phyloP scores from a whole-genome alignment of 2,113 vertebrate genomes.

The Bubalus kerabau region DNA sequence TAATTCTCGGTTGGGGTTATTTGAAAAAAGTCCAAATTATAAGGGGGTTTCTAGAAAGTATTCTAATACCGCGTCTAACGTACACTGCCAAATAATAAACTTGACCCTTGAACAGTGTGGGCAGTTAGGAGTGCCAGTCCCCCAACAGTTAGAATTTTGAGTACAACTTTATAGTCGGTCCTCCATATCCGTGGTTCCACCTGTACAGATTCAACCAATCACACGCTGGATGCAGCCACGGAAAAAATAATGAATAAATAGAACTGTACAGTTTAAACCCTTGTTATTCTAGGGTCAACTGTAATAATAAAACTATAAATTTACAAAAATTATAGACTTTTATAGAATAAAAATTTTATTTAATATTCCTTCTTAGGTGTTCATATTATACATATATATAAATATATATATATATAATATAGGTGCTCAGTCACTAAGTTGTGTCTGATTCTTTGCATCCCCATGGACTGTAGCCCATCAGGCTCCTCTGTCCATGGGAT shows the following conservation, averaged over 20 bases:
- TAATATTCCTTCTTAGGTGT: constrained; percentile 6
- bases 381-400: neutral
- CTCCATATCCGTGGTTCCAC: neutral
- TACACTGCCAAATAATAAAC: neutral
- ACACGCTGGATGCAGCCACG: neutral
- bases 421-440: neutral
- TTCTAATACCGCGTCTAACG: neutral
- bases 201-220: neutral
- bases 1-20: constrained; percentile 16
- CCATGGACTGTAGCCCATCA: neutral
- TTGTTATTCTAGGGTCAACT: neutral
- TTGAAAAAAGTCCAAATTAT: neutral
- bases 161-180: neutral
- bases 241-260: neutral
- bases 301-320: neutral
- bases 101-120: neutral
- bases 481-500: neutral
- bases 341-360: neutral
- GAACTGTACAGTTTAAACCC: neutral
- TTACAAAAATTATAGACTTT: neutral
- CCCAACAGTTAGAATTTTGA: neutral
- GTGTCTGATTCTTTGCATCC: neutral
- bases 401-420: neutral
- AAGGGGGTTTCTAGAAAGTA: constrained; percentile 18
- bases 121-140: neutral